phyloP scores from a whole-genome alignment of 2,888 invertebrate genomes.

The Eucriotettix oculatus region DNA sequence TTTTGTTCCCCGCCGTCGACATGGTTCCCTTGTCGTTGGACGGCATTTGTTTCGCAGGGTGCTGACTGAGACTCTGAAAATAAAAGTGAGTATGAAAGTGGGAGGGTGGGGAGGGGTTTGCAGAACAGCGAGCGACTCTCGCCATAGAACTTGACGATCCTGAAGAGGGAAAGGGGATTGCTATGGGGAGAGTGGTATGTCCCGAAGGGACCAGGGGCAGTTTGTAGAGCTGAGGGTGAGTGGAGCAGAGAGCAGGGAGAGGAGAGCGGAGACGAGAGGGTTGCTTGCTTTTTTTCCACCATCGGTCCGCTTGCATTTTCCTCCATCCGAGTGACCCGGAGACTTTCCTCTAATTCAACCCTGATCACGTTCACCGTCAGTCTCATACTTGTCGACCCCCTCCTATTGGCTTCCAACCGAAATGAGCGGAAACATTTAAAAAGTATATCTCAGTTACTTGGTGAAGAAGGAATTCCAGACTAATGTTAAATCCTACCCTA shows the following conservation, averaged over 20 bases:
- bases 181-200: not conserved
- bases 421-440: no score
- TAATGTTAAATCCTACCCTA: no score
- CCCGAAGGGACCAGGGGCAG: not conserved
- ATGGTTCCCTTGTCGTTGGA: no score
- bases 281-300: not conserved
- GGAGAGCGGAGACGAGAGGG: no score
- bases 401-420: no score
- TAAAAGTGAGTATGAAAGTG: conserved; percentile 11
- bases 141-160: not conserved
- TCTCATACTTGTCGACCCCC: no score
- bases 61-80: conserved; percentile 2
- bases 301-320: not conserved
- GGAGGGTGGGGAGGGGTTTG: conserved; percentile 11
- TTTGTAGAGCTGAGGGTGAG: not conserved
- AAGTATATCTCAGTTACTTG: no score
- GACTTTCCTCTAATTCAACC: not conserved
- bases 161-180: not conserved
- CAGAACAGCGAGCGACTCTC: not conserved
- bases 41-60: conserved; percentile 19
- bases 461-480: no score
- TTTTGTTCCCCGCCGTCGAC: not conserved
- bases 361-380: not conserved
- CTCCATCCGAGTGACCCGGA: not conserved
- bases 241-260: no score